phyloP scores from a whole-genome alignment of 2,888 invertebrate genomes.

The Rhogogaster chlorosoma region DNA sequence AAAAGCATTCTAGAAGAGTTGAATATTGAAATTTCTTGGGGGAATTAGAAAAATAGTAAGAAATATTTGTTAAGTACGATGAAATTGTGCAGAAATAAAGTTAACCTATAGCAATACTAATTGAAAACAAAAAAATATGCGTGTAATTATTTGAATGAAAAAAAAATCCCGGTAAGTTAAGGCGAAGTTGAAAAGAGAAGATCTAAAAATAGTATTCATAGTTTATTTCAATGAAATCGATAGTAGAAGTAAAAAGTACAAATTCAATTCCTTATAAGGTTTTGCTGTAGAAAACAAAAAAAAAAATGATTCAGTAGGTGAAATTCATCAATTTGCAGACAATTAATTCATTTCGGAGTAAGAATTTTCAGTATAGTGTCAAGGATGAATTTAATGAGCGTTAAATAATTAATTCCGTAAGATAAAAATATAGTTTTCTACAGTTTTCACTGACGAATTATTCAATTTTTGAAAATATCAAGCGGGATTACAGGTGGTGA shows the following conservation, averaged over 20 bases:
- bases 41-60: background rate
- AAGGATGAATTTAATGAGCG: background rate
- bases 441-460: background rate
- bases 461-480: background rate
- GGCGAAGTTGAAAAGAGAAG: no score
- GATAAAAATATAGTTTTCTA: background rate
- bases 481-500: background rate
- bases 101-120: no score
- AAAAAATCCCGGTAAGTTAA: no score
- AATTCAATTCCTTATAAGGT: background rate
- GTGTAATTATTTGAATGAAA: background rate
- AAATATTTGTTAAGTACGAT: background rate
- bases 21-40: no score
- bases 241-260: background rate
- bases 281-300: background rate
- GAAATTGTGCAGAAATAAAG: background rate
- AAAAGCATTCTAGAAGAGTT: background rate
- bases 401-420: background rate
- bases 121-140: background rate
- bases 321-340: background rate
- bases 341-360: background rate
- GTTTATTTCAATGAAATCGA: background rate
- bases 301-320: background rate
- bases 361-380: background rate
- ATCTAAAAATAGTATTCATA: background rate